Conservation (phyloP, 92 coral and sea anemone species). For the Actinostola sp. region DNA sequence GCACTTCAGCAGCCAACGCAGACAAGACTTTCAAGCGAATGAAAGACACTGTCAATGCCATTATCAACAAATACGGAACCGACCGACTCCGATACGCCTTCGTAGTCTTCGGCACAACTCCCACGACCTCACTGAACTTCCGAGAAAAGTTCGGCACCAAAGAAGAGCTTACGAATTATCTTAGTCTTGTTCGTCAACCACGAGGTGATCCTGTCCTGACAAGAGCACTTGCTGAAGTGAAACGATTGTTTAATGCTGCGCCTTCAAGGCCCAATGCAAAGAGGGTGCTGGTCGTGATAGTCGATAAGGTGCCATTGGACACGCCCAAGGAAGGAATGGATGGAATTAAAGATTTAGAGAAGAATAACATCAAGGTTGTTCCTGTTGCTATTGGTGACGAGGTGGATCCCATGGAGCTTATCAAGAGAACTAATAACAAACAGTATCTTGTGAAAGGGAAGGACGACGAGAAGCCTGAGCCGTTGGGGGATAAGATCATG, state of each 20-base stretch:
- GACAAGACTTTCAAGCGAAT: constrained; percentile 50
- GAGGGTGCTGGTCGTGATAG: constrained; percentile 76
- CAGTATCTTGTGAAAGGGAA: constrained; percentile 67
- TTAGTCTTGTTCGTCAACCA: constrained; percentile 35
- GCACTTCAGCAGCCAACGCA: constrained; percentile 45
- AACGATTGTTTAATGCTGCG: constrained; percentile 50
- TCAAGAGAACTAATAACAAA: constrained; percentile 44
- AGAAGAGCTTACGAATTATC: constrained; percentile 25
- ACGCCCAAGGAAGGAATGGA: constrained; percentile 63
- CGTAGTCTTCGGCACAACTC: constrained; percentile 22
- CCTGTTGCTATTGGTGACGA: constrained; percentile 69
- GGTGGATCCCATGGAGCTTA: constrained; percentile 66
- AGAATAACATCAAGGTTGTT: constrained; percentile 60
- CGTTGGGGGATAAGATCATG: constrained; percentile 60
- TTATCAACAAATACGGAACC: constrained; percentile 61
- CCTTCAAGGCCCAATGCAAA: constrained; percentile 70
- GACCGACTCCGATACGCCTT: constrained; percentile 40
- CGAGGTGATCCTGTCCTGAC: constrained; percentile 56
- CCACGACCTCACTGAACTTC: constrained; percentile 30
- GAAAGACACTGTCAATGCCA: constrained; percentile 38
- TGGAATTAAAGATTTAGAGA: constrained; percentile 31
- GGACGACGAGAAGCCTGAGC: constrained; percentile 50
- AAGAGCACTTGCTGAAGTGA: constrained; percentile 54
- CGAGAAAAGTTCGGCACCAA: constrained; percentile 22
- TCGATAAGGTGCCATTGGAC: constrained; percentile 54